A percentile compares a stretch with the other conserved stretches of the same genome.
phyloP scores from a whole-genome alignment of 2,113 vertebrate genomes.

The Patagioenas fasciata region DNA sequence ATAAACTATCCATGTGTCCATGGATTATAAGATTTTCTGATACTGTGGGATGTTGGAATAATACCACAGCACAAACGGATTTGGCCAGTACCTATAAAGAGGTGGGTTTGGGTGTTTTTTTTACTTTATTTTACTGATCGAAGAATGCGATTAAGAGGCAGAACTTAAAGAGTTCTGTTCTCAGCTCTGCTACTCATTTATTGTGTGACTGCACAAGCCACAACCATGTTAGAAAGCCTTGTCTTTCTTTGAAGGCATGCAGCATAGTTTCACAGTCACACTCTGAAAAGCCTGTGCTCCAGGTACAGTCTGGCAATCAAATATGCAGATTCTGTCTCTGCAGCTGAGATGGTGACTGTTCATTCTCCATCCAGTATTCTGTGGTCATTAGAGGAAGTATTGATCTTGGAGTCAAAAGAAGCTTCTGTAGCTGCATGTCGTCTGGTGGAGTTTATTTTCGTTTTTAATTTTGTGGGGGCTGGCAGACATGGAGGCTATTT shows the following conservation, averaged over 20 bases:
- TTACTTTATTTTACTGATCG: background rate
- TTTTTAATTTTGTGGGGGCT: constrained; percentile 35
- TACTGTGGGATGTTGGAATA: background rate
- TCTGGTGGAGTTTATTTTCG: background rate
- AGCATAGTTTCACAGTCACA: background rate
- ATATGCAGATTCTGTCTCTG: background rate
- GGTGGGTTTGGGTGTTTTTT: background rate
- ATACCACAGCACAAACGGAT: background rate
- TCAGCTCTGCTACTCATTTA: background rate
- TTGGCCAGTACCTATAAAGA: background rate
- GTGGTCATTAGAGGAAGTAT: background rate
- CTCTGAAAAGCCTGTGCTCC: background rate
- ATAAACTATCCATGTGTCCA: background rate
- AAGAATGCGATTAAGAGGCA: background rate
- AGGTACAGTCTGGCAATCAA: background rate
- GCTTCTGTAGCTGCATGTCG: background rate
- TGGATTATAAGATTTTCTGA: constrained; percentile 20
- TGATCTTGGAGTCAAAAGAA: background rate
- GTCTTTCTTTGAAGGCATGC: background rate
- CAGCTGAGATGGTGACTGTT: background rate
- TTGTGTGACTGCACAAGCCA: background rate
- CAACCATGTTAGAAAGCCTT: background rate
- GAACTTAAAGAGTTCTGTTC: background rate
- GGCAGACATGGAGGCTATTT: background rate
- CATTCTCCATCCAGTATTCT: background rate